Conservation (phyloP, 2,888 invertebrate species). For the Acanthosepion esculentum region DNA sequence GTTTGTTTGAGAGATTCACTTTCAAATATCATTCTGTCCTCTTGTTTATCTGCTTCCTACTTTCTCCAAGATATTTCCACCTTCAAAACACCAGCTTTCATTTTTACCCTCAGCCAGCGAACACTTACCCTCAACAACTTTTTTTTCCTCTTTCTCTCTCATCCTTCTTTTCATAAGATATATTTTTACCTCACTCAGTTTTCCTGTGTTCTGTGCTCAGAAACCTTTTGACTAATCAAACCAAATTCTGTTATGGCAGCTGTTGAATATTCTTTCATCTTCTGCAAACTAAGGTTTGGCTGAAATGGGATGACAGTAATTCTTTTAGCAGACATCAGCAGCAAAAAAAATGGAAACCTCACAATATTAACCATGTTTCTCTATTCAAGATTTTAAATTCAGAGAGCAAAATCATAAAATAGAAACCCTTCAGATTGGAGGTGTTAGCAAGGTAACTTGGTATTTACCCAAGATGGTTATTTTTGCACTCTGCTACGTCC, state of each 20-base stretch:
- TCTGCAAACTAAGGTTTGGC: neutral
- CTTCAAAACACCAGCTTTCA: neutral
- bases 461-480: too few species aligned
- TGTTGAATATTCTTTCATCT: neutral
- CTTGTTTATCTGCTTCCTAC: neutral
- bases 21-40: neutral
- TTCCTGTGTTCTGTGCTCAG: neutral
- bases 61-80: neutral
- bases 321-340: neutral
- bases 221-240: neutral
- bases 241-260: conserved; percentile 2
- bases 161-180: conserved; percentile 18
- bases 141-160: neutral
- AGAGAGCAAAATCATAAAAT: neutral
- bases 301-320: neutral
- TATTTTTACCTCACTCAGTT: neutral
- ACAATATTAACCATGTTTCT: neutral
- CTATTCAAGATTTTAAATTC: neutral
- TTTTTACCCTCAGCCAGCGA: neutral
- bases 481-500: too few species aligned
- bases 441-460: too few species aligned
- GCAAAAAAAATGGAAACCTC: neutral
- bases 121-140: too few species aligned
- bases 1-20: neutral
- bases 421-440: too few species aligned